Evolutionary conservation across 2,888 invertebrate species (phyloP).

Genomic region (Adelphocoris suturalis): DNA sequence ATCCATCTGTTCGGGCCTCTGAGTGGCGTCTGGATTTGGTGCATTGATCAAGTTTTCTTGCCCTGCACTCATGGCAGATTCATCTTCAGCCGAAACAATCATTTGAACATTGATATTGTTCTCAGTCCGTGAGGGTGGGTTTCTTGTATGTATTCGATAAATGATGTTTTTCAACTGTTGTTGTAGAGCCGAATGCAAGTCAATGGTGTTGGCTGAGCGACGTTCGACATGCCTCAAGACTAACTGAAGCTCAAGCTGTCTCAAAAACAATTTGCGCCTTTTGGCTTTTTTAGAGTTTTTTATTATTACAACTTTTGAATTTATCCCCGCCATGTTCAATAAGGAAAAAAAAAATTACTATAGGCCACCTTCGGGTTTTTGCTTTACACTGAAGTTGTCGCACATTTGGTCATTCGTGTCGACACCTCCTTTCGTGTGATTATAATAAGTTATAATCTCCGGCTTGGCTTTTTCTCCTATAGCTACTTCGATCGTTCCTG

Average conservation of each 20-base stretch:
- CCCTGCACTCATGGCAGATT: background rate
- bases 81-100: constrained; percentile 7
- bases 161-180: background rate
- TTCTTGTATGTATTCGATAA: background rate
- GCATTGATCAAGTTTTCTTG: constrained; percentile 1
- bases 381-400: too few relatives aligned
- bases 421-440: constrained; percentile 72
- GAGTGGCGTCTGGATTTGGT: constrained; percentile 1
- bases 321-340: constrained; percentile 65
- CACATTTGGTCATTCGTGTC: constrained; percentile 72
- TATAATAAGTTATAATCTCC: constrained; percentile 72
- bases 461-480: constrained; percentile 70
- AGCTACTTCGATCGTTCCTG: constrained; percentile 38
- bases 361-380: constrained; percentile 71
- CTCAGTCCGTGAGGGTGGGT: constrained; percentile 1
- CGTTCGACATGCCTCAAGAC: too few relatives aligned
- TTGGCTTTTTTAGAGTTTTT: constrained; percentile 1
- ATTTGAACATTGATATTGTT: constrained; percentile 7
- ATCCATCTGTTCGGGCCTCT: constrained; percentile 7
- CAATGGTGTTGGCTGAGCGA: too few relatives aligned
- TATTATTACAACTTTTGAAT: background rate
- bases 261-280: background rate
- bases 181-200: constrained; percentile 14
- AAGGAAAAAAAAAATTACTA: constrained; percentile 68
- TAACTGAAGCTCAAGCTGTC: too few relatives aligned